Base-by-base conservation (phyloP, 1,140 invertebrate genomes). In the Potamilus streckersoni region DNA sequence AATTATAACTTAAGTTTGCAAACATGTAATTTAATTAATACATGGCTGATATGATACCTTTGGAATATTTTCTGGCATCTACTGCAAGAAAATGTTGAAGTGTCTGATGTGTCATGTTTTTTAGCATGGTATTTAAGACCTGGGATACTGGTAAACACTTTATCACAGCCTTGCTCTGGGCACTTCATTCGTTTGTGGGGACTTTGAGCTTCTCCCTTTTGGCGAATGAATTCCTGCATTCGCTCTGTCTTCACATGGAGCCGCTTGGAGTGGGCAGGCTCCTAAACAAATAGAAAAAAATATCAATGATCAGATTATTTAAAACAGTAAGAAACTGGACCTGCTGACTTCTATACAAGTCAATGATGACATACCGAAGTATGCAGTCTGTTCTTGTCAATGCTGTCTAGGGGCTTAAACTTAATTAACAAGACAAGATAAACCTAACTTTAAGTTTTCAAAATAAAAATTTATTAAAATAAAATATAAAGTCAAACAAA, bases 91-190 rank as follows among this genome's bases (percentile, higher is more conserved):
- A 81, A 88, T 23, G 80, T 71, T 61, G 79, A 72, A 49, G 38
- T 49, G 15, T 82, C 76, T 61, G 60, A 58, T 14, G 66, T 78
- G 56, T 74, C 74, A 65, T 87, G 82, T 15, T 84, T 81, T 64
- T 83, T 81, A 11, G 83, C 75, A 63, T 88, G 86, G 64, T 88
- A 88, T 27, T 83, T 80, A 3, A 88, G 74, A 8, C 86, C 86
- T 5, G 86, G 86, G n/a, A 71, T 70, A 72, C 85, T 87, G 31
- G 85, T 84, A 61, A 86, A 81, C 19, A 80, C 73, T 66, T 86
- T 88, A 14, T 82, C 68, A 71, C 86, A 88, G 20, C 83, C 84
- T 6, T 79, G 72, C 23, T 79, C 31, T 1, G 85, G 74, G 79
- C 86, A 88, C 38, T 78, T 69, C 38, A 83, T 74, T 49, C 77